These are phyloP conservation scores for Anthoscopus minutus DNA, from an alignment of 2,113 vertebrate species.

Conservation along the genomic window DNA sequence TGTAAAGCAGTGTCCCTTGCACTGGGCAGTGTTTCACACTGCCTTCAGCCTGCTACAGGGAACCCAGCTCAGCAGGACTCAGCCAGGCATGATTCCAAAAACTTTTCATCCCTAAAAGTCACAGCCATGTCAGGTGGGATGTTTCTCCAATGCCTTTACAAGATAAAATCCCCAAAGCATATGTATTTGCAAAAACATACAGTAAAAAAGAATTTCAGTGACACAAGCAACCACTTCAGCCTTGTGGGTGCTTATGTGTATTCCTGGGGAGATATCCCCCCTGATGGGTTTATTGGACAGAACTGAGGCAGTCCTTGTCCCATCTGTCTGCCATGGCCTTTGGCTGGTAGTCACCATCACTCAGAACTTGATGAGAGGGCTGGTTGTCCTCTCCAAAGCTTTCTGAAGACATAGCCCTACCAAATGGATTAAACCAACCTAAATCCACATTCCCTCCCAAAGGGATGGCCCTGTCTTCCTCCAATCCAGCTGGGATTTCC, in stretches of 20 bases:
- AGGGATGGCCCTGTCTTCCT: not conserved
- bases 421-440: not conserved
- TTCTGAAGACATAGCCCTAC: not conserved
- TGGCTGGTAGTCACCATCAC: not conserved
- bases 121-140: not conserved
- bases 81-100: not conserved
- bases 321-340: not conserved
- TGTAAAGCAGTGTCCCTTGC: not conserved
- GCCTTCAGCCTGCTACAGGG: not conserved
- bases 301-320: not conserved
- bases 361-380: accelerated
- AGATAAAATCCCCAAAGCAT: not conserved
- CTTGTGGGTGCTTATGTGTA: accelerated
- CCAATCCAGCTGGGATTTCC: not conserved
- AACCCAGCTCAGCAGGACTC: not conserved
- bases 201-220: not conserved
- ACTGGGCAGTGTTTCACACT: not conserved
- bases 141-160: not conserved
- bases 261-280: not conserved
- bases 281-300: not conserved
- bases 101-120: not conserved
- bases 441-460: not conserved
- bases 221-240: not conserved
- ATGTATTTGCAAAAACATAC: not conserved
- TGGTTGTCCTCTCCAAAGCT: not conserved